Percentiles rank a stretch among this genome's conserved stretches.
phyloP scores from a whole-genome alignment of 1,140 invertebrate genomes.

The Aradophagus sp. region DNA sequence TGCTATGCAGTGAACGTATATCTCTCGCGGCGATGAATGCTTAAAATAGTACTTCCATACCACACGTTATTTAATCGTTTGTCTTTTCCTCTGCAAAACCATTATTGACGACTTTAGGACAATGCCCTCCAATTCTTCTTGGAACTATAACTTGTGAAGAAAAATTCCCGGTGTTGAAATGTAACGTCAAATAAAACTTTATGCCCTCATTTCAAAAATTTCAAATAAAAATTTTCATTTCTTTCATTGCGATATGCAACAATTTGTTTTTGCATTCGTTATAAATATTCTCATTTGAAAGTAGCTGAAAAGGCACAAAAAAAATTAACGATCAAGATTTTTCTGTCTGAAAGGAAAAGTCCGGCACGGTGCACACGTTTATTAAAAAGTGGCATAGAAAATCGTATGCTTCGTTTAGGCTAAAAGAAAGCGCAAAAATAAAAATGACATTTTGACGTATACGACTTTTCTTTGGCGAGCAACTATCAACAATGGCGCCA shows the following conservation, averaged over 20 bases:
- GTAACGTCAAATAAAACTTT: no score
- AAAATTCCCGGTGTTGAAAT: no score
- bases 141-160: no score
- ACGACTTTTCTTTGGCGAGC: constrained; percentile 49
- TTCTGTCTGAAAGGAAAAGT: no score
- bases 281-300: no score
- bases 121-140: constrained; percentile 17
- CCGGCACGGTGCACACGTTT: constrained; percentile 4
- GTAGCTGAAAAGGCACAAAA: no score
- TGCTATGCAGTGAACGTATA: constrained; percentile 38
- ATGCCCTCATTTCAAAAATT: no score
- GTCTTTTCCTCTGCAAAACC: constrained; percentile 4
- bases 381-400: constrained; percentile 40
- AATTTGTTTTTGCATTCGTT: no score
- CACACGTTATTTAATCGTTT: constrained; percentile 29
- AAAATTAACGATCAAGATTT: constrained; percentile 23
- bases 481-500: constrained; percentile 50
- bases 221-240: no score
- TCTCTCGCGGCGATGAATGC: constrained; percentile 18
- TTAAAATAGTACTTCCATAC: constrained; percentile 46
- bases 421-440: constrained; percentile 49
- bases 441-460: constrained; percentile 58
- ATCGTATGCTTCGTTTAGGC: constrained; percentile 39
- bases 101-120: constrained; percentile 29
- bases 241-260: no score